These are phyloP conservation scores for Micoletzkya japonica DNA, from an alignment of 2,888 invertebrate species.

Conservation along the genomic window DNA sequence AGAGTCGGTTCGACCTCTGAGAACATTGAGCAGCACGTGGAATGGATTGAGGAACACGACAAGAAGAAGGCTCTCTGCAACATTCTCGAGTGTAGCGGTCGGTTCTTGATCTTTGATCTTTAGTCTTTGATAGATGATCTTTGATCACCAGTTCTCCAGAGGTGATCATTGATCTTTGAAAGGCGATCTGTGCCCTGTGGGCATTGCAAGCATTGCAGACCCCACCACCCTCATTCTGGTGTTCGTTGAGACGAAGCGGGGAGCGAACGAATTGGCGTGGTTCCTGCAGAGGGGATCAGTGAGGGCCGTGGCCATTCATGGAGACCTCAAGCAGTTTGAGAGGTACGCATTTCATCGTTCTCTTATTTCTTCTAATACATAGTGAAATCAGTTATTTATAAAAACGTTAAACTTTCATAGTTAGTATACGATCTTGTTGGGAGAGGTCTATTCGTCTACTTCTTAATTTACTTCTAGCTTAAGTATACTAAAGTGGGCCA, in stretches of 20 bases:
- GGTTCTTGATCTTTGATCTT: background rate
- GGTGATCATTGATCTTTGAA: background rate
- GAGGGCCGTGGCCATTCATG: slow-evolving; percentile 94
- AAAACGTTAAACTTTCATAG: too few species aligned
- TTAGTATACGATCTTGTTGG: too few species aligned
- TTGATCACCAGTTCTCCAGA: background rate
- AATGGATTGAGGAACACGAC: slow-evolving; percentile 97
- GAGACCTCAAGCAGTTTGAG: slow-evolving; percentile 92
- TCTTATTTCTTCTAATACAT: background rate
- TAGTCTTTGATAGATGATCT: background rate
- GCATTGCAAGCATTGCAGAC: slow-evolving; percentile 30
- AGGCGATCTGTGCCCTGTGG: too few species aligned
- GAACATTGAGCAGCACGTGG: slow-evolving; percentile 90
- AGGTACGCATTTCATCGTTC: slow-evolving; percentile 52
- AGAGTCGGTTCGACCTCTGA: slow-evolving; percentile 97
- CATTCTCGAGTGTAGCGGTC: slow-evolving; percentile 78
- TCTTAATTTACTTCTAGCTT: too few species aligned
- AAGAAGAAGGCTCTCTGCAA: slow-evolving; percentile 94
- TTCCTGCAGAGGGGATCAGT: slow-evolving; percentile 77
- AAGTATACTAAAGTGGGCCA: background rate
- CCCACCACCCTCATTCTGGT: slow-evolving; percentile 79
- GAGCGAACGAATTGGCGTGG: slow-evolving; percentile 92
- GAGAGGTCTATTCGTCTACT: too few species aligned
- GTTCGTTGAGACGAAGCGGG: slow-evolving; percentile 99
- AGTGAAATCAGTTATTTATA: too few species aligned